Percentiles rank a stretch among this genome's conserved stretches.
Evolutionary conservation across 2,888 invertebrate genomes (phyloP).

Genomic region (Caenorhabditis zanzibari): DNA sequence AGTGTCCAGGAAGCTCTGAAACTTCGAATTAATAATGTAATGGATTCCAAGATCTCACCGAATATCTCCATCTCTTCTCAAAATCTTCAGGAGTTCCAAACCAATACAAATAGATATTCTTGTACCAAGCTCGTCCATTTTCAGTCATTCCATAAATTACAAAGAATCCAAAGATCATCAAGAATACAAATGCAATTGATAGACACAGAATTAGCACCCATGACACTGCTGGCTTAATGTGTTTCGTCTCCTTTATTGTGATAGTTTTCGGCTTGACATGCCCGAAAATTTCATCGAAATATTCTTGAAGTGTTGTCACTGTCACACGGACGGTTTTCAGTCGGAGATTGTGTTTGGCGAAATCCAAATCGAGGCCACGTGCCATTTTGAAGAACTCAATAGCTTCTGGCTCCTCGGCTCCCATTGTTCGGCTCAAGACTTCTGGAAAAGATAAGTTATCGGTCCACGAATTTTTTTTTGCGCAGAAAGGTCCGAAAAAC

Average conservation of each 20-base stretch:
- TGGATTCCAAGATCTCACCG: not conserved
- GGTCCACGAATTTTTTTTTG: too few relatives aligned
- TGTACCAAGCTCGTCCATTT: conserved; percentile 5
- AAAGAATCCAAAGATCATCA: not conserved
- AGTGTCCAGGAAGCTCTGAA: conserved; percentile 12
- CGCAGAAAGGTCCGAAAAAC: too few relatives aligned
- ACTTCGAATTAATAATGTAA: not conserved
- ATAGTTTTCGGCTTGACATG: not conserved
- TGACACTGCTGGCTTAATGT: not conserved
- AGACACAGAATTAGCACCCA: not conserved
- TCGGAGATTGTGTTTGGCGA: not conserved
- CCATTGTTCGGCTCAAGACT: not conserved
- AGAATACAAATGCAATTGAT: not conserved
- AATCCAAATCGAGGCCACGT: conserved; percentile 2
- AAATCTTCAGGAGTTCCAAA: conserved; percentile 6
- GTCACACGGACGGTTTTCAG: not conserved
- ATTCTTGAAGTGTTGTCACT: not conserved
- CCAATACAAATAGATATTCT: conserved; percentile 7
- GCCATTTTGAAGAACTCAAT: not conserved
- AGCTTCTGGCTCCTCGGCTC: not conserved
- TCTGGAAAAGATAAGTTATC: conserved; percentile 14
- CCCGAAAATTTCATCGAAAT: conserved; percentile 16
- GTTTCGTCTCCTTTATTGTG: not conserved
- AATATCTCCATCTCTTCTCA: conserved; percentile 22
- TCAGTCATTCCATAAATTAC: not conserved